Evolutionary conservation across 1,140 invertebrate genomes (phyloP).

Genomic region (Drosophila bocqueti): DNA sequence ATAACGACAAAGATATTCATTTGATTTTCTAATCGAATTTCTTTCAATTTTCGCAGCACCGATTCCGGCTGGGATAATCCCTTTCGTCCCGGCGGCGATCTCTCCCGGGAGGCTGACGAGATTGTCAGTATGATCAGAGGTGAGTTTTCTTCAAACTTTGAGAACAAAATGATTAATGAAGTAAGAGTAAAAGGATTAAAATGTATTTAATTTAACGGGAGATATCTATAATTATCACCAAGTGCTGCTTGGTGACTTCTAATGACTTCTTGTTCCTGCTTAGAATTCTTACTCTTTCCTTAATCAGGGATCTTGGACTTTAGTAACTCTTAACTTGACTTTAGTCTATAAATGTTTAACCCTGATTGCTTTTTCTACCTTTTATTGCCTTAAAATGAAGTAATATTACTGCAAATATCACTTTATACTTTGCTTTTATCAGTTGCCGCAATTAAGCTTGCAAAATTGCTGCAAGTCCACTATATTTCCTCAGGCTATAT

Average conservation of each 20-base stretch:
- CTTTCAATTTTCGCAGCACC: constrained; percentile 87
- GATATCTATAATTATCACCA: no score
- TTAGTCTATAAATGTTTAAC: no score
- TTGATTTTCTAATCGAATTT: no score
- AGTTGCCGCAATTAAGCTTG: background rate
- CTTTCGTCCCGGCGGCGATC: constrained; percentile 97
- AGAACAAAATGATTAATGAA: background rate
- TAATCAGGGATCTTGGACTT: no score
- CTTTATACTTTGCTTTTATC: background rate
- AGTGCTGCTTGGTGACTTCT: no score
- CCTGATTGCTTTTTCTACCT: no score
- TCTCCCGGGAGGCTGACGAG: constrained; percentile 97
- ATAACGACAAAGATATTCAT: no score
- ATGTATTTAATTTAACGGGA: no score
- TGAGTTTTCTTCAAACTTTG: constrained; percentile 41
- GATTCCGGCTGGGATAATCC: constrained; percentile 99
- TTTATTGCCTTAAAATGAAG: background rate
- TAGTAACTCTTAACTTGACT: no score
- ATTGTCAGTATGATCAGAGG: constrained; percentile 97
- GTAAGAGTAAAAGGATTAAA: background rate
- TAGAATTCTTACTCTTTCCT: background rate
- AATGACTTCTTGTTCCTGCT: background rate
- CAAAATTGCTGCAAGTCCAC: background rate
- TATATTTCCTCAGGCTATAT: background rate
- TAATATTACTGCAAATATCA: background rate